A percentile compares a stretch with the other conserved stretches of the same genome.
These are phyloP conservation scores for Leucoptera coffeella DNA, from an alignment of 2,888 invertebrate species.

Conservation along the genomic window DNA sequence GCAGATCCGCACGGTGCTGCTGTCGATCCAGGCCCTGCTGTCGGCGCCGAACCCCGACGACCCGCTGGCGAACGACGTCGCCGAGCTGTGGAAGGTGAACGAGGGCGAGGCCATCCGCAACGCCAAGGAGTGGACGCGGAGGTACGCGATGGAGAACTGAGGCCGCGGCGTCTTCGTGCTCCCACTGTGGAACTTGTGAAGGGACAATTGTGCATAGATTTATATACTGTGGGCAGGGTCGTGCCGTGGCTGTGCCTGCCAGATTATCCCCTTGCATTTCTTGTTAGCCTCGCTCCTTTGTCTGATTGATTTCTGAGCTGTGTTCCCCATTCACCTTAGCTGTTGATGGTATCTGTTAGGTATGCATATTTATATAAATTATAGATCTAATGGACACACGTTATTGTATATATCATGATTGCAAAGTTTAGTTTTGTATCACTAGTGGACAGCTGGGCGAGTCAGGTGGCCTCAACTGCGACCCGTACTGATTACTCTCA, in stretches of 20 bases:
- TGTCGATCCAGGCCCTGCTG: conserved; percentile 96
- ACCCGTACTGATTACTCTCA: no score
- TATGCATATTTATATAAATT: conserved; percentile 53
- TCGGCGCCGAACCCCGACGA: conserved; percentile 99
- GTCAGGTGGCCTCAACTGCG: no score
- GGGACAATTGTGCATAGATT: conserved; percentile 48
- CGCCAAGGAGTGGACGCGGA: conserved; percentile 93
- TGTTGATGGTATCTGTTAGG: conserved; percentile 51
- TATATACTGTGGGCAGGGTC: conserved; percentile 21
- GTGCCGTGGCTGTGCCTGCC: conserved; percentile 12
- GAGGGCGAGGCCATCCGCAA: conserved; percentile 96
- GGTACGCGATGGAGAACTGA: conserved; percentile 91
- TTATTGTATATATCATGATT: conserved; percentile 50
- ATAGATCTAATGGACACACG: conserved; percentile 37
- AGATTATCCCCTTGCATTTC: conserved; percentile 22
- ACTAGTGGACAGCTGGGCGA: no score
- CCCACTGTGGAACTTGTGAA: conserved; percentile 41
- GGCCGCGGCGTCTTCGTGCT: conserved; percentile 24
- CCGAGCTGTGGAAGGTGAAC: conserved; percentile 98
- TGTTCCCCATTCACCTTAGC: conserved; percentile 44
- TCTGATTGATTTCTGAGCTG: conserved; percentile 21
- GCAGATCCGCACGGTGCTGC: conserved; percentile 96
- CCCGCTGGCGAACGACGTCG: conserved; percentile 97
- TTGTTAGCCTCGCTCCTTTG: conserved; percentile 28
- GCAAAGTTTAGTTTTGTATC: conserved; percentile 42